These are phyloP conservation scores for Glossophaga mutica DNA, from an alignment of 2,797 vertebrate species.

Conservation along the genomic window DNA sequence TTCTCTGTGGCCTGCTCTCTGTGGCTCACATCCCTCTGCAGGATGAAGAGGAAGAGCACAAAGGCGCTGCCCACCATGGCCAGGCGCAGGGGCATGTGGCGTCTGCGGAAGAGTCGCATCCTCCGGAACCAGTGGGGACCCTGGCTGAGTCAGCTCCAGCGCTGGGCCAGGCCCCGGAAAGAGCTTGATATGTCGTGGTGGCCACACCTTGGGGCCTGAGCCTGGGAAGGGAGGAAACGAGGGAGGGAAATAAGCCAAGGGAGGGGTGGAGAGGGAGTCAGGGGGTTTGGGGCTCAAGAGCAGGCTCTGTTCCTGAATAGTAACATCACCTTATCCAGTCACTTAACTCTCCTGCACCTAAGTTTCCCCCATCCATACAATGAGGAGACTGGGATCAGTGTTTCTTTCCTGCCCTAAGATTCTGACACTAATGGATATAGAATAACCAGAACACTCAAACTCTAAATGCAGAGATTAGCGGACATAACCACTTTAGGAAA, in stretches of 20 bases:
- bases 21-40: slow-evolving; percentile 87
- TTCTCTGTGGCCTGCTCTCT: slow-evolving; percentile 79
- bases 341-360: not conserved
- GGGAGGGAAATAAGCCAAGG: not conserved
- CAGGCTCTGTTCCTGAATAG: not conserved
- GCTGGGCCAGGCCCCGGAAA: not conserved
- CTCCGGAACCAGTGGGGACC: rapidly evolving
- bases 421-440: not conserved
- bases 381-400: not conserved
- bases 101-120: slow-evolving; percentile 89
- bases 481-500: not conserved
- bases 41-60: slow-evolving; percentile 88
- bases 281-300: not conserved
- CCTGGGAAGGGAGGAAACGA: not conserved
- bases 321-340: not conserved
- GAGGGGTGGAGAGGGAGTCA: not conserved
- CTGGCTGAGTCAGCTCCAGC: not conserved
- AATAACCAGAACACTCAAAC: not conserved
- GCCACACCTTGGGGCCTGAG: not conserved
- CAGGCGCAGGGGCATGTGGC: slow-evolving; percentile 84
- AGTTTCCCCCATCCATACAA: not conserved
- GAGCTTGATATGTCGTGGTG: not conserved
- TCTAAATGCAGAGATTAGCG: not conserved
- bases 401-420: not conserved
- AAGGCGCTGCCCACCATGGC: slow-evolving; percentile 87